Conservation (phyloP, 1,140 invertebrate genomes). For the Diplogasteroides magnus region DNA sequence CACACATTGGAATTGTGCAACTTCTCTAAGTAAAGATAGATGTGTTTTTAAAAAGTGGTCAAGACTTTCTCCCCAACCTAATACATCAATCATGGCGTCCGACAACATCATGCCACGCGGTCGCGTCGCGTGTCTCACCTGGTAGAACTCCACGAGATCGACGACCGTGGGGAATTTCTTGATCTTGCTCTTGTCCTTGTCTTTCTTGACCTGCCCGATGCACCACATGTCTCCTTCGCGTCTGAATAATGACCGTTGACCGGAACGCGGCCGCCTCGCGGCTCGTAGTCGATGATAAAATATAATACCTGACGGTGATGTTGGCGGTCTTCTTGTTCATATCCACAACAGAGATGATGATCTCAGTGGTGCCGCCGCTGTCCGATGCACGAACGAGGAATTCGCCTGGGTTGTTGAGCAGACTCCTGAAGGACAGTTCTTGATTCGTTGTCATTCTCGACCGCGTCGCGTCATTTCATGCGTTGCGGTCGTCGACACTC, state of each 20-base stretch:
- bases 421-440: neutral
- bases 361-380: neutral
- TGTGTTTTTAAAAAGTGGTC: too few relatives aligned
- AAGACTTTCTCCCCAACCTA: too few relatives aligned
- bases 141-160: neutral
- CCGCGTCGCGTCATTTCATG: neutral
- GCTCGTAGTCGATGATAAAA: neutral
- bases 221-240: neutral
- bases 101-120: too few relatives aligned
- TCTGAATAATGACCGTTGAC: neutral
- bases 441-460: too few relatives aligned
- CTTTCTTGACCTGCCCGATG: neutral
- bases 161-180: neutral
- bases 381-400: neutral
- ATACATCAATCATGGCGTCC: too few relatives aligned
- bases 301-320: neutral
- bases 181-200: neutral
- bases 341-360: neutral
- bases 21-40: too few relatives aligned
- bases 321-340: neutral
- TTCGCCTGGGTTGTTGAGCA: neutral
- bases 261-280: neutral
- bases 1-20: too few relatives aligned
- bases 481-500: conserved; percentile 84
- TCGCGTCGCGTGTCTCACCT: too few relatives aligned